Evolutionary conservation across 1,140 invertebrate genomes (phyloP), one percentile per base, ranked within the genome.

Genomic region (Eriocheir sinensis): DNA sequence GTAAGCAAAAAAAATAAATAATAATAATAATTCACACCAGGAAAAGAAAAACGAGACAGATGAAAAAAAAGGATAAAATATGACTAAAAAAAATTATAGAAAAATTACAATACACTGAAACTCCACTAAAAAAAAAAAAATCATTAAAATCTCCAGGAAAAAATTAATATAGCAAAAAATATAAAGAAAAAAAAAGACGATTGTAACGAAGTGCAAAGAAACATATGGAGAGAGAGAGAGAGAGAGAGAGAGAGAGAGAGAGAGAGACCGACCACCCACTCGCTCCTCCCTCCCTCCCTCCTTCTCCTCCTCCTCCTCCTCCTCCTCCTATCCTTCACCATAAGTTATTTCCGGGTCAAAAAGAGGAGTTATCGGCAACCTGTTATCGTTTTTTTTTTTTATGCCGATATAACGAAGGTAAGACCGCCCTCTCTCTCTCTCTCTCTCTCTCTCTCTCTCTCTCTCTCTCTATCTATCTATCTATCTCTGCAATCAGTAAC

Each of bases 281-380:
- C n/a, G 21, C 0, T n/a, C 27, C 12, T n/a, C 27, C 27, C 4
- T n/a, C 8, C n/a, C 8, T n/a, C n/a, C n/a, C 60, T 88, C 3
- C 36, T 44, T 44, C 38, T 9, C 6, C 85, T 88, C n/a, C 36
- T 41, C 30, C 38, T 38, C n/a, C 88, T 32, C 53, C n/a, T 17
- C 88, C 44, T 89, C 88, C n/a, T 53, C 88, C n/a, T n/a, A 89
- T 89, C 88, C 53, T 44, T 34, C 88, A 89, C 30, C 88, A 53
- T 36, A 53, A 89, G 41, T 89, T 34, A 89, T 89, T 89, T 89
- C 88, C 88, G 88, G 88, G 88, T 89, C 38, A 89, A 60, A 41
- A 89, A 40, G 41, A 4, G 38, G 38, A 53, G 80, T 32, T 92
- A 83, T 83, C 38, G 80, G 30, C 79, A 92, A 44, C 40, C 30